Percentiles rank a stretch among this genome's conserved stretches.
Evolutionary conservation across 1,140 invertebrate genomes (phyloP).

Genomic region (Drosophila prosaltans): DNA sequence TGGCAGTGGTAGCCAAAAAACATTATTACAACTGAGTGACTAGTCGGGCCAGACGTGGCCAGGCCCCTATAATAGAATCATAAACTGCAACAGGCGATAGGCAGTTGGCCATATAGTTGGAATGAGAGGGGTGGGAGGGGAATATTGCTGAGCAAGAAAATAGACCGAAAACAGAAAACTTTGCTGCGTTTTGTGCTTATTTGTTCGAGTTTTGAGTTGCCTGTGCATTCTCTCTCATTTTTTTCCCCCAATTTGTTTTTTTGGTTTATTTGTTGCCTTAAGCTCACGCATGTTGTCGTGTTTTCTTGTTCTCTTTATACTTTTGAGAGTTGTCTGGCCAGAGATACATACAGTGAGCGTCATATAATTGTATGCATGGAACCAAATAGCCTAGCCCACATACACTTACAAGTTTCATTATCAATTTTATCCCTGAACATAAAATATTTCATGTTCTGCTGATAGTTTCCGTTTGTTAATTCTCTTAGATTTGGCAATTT

Average conservation of each 20-base stretch:
- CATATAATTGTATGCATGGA: neutral
- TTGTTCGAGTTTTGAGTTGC: constrained; percentile 38
- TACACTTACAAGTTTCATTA: too few species aligned
- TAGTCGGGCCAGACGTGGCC: constrained; percentile 31
- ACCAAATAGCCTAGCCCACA: too few species aligned
- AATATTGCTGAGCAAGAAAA: constrained; percentile 31
- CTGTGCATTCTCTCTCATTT: constrained; percentile 37
- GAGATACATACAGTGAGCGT: neutral
- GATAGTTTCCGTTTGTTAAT: too few species aligned
- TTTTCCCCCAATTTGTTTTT: neutral
- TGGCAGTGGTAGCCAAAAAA: constrained; percentile 41
- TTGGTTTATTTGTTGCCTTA: constrained; percentile 41
- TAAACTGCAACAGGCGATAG: constrained; percentile 57
- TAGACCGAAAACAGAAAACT: constrained; percentile 33
- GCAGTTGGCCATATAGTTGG: constrained; percentile 2
- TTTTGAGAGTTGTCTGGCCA: constrained; percentile 40
- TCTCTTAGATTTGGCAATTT: too few species aligned
- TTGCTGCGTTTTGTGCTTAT: constrained; percentile 56
- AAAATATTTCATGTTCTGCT: too few species aligned
- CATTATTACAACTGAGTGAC: constrained; percentile 11
- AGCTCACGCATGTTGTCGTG: constrained; percentile 54
- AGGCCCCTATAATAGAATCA: constrained; percentile 60
- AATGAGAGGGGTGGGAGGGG: neutral
- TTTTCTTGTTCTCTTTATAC: constrained; percentile 2
- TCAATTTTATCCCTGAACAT: too few species aligned